Evolutionary conservation across 2,797 vertebrate species (phyloP), one percentile per base, ranked within the genome.

Genomic region (Percopsis omiscomaycus): DNA sequence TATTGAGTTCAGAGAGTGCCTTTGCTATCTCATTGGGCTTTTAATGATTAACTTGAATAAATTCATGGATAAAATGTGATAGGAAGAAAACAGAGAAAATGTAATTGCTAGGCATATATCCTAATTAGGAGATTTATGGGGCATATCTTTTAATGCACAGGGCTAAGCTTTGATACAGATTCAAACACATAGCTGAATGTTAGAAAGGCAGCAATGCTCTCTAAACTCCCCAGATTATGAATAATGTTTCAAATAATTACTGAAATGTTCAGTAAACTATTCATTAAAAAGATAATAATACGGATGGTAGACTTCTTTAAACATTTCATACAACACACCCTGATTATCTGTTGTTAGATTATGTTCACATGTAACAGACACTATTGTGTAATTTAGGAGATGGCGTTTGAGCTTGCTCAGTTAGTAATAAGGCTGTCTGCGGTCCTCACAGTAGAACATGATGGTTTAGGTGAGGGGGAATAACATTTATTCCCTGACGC

Each of bases 51-150:
- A 59, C 75, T 83, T 81, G 82, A 78, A 86, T 80, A 72, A 62
- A 77, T 79, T 69, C 60, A 66, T 60, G 80, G 79, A 80, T 71
- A 75, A 48, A 77, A 63, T 27, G 51, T 51, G 59, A 61, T n/a
- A 27, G 58, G 37, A 54, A 67, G 42, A 61, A 66, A 65, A 65
- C 58, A 44, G 71, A 45, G 57, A 59, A 51, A 74, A 66, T 50
- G 84, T 76, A 68, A 84, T 73, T 74, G 67, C 72, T 79, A 80
- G 84, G 82, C 77, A 66, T 84, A 71, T 51, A 64, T 68, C 60
- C 77, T 90, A 90, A 93, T 92, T 92, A 91, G 69, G 72, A 80
- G 81, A 86, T 93, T 92, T 92, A 91, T 92, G 90, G 85, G 81
- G 86, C 89, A 85, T 88, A 89, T 91, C 82, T 92, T 92, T 87